Base-by-base conservation (phyloP, 2,888 invertebrate genomes). In the Pachliopta kotzebuea region DNA sequence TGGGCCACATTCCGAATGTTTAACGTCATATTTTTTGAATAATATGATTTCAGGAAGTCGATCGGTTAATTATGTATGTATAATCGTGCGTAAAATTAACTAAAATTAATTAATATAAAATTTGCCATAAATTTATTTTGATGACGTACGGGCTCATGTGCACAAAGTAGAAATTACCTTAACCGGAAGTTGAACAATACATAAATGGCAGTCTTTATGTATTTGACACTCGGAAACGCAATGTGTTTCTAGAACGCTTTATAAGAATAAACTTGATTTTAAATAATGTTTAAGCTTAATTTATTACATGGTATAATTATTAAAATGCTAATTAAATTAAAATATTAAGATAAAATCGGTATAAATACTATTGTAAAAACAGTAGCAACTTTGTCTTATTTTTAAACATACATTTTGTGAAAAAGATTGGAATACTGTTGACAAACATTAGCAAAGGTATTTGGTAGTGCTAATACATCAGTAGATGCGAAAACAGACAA, bases 31-130 rank as follows among this genome's bases (percentile, higher is more conserved):
- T 58, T 60, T 50, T 56, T 31, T 23, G 23, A 62, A 56, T 50
- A 62, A 37, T 50, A 8, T 31, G 50, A 62, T 50, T 61, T 61
- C 21, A 21, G 55, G 60, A 61, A 61, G 60, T 37, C 42, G 11
- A 20, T 26, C n/a, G 17, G 9, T 26, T 54, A 8, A 9, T 53
- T 31, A 54, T 60, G 8, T 18, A 18, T 37, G 9, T 37, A 20
- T 23, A 37, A 23, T 60, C 52, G 31, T 60, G 17, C 53, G 17
- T 37, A 50, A 21, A 50, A n/a, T 20, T 31, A 31, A 31, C 31
- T 9, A 31, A 31, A 31, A 1, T 31, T 31, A 9, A 31, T 11
- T 31, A 11, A 31, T 8, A 31, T 11, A 31, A 31, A 31, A 11
- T 11, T 9, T n/a, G n/a, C n/a, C n/a, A n/a, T n/a, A 31, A 31